Evolutionary conservation across 2,888 invertebrate genomes (phyloP), one percentile per base, ranked within the genome.

Genomic region (Horisme vitalbata): DNA sequence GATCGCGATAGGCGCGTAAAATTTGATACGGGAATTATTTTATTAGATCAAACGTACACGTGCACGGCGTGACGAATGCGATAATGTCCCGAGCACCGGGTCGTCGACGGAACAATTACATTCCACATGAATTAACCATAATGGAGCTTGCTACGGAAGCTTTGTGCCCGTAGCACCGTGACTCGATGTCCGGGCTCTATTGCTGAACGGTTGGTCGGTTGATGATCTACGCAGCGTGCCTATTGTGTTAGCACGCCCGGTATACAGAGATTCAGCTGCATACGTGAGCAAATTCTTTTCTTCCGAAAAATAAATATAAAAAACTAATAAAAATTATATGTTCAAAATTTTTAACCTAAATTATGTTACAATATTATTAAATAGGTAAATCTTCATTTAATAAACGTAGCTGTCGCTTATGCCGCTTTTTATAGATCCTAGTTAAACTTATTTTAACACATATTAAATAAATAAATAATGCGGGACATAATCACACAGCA

Each of bases 1-100:
- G 78, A 87, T 87, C 89, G 79, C 83, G 88, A 87, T 88, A 88
- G 80, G 78, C 80, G 86, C 78, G 82, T 85, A 83, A 81, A 87
- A 89, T 89, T 89, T 80, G 87, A 88, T 86, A 86, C 88, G 87
- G 87, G 87, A 87, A 88, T 88, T 84, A 88, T 86, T 86, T 83
- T 85, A 88, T 87, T 88, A 85, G 86, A 83, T 85, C 77, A 74
- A 78, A 74, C 75, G 79, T 74, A 85, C 89, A 89, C 89, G 89
- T 89, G 89, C 87, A 80, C 78, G 72, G 79, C 84, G 81, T 88
- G 86, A 86, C 89, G 84, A 85, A 88, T 80, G 76, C 79, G 87
- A 87, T 88, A 86, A 83, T 83, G 83, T 84, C 75, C 74, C 78
- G 70, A 70, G 75, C 63, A 49, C 49, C 45, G 67, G 64, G 57